A percentile compares a stretch with the other conserved stretches of the same genome.
These are phyloP conservation scores for Hydrocynus forskahlii DNA, from an alignment of 2,797 vertebrate species.

Conservation along the genomic window DNA sequence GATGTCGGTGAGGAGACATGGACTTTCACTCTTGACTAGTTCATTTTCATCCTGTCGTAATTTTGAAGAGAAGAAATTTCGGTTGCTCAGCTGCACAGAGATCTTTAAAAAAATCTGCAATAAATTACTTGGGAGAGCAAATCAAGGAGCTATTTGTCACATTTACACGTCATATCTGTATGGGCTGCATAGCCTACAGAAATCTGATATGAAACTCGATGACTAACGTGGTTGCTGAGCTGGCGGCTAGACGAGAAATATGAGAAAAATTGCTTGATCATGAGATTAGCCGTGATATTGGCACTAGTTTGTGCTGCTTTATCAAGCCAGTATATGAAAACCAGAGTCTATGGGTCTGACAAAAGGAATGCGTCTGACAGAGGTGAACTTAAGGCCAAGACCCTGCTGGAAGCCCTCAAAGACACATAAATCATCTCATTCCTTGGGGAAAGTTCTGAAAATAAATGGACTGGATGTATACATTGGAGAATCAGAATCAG, in stretches of 20 bases:
- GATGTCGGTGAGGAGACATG: conserved; percentile 2
- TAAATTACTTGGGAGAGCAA: background rate
- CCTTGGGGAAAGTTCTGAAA: background rate
- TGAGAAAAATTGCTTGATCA: conserved; percentile 28
- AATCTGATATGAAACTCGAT: conserved; percentile 47
- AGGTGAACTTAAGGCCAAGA: conserved; percentile 1
- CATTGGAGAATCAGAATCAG: too few species aligned
- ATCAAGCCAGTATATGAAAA: background rate
- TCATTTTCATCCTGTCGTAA: background rate
- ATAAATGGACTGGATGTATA: too few species aligned
- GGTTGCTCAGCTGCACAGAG: background rate
- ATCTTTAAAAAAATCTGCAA: background rate
- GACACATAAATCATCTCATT: background rate
- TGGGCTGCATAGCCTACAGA: conserved; percentile 46
- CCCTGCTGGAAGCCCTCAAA: background rate
- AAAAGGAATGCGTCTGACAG: background rate
- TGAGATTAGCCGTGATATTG: conserved; percentile 38
- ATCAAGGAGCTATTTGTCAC: background rate
- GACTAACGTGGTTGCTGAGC: conserved; percentile 62
- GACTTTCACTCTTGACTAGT: conserved; percentile 42
- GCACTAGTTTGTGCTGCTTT: conserved; percentile 3
- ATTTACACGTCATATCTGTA: background rate
- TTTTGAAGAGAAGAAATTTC: conserved; percentile 1
- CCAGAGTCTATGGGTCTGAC: background rate
- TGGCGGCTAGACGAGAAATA: conserved; percentile 56